phyloP scores from a whole-genome alignment of 2,888 invertebrate species.

The Chalcosyrphus nemorum region DNA sequence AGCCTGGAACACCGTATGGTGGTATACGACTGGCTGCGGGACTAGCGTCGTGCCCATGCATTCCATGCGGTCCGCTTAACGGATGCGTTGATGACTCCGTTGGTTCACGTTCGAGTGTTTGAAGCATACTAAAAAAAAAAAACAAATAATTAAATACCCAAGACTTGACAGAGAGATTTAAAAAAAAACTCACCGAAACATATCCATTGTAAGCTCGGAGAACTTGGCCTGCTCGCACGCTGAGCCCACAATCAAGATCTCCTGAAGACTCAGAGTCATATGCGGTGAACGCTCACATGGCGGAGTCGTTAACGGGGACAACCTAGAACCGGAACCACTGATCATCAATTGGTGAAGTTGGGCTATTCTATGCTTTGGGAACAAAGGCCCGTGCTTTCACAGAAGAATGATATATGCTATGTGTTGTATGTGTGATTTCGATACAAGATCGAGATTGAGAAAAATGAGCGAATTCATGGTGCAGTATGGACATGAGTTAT shows the following conservation, averaged over 20 bases:
- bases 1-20: constrained; percentile 83
- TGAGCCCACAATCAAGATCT: constrained; percentile 96
- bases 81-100: constrained; percentile 90
- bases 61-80: constrained; percentile 82
- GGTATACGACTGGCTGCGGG: constrained; percentile 82
- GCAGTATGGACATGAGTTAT: constrained; percentile 61
- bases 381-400: constrained; percentile 83
- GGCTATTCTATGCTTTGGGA: constrained; percentile 80
- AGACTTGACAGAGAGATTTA: no score
- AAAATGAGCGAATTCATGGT: constrained; percentile 78
- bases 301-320: constrained; percentile 92
- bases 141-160: neutral
- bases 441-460: constrained; percentile 75
- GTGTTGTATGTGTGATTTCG: constrained; percentile 73
- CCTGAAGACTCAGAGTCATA: constrained; percentile 94
- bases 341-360: constrained; percentile 81
- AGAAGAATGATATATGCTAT: constrained; percentile 79
- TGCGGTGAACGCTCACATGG: constrained; percentile 93
- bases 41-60: constrained; percentile 83
- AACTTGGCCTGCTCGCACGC: constrained; percentile 97
- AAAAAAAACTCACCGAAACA: constrained; percentile 85
- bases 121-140: constrained; percentile 88
- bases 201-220: constrained; percentile 97
- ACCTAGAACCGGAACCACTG: constrained; percentile 85
- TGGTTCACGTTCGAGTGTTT: constrained; percentile 96